Evolutionary conservation across 2,113 vertebrate genomes (phyloP).

Genomic region (Bambusicola thoracicus): DNA sequence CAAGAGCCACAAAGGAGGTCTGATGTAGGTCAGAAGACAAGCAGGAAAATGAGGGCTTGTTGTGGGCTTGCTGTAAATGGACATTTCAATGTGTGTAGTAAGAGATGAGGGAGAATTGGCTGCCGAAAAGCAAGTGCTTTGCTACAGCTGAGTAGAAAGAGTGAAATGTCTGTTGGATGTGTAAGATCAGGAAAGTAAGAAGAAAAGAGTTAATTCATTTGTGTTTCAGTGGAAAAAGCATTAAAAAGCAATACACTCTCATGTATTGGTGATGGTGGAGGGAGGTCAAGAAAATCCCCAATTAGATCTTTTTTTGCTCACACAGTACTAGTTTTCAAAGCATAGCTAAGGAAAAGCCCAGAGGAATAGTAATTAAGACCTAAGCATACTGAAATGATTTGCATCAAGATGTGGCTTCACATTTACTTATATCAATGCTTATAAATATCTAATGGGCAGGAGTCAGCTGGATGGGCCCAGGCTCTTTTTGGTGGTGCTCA

Average conservation of each 20-base stretch:
- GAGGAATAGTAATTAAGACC: background rate
- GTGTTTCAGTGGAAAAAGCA: background rate
- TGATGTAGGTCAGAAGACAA: background rate
- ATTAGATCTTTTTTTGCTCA: background rate
- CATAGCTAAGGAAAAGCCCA: background rate
- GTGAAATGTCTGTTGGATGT: background rate
- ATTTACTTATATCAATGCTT: background rate
- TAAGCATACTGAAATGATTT: background rate
- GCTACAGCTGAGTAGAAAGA: background rate
- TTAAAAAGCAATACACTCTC: background rate
- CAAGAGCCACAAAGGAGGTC: background rate
- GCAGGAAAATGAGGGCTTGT: background rate
- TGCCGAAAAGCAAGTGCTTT: background rate
- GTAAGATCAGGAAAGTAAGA: background rate
- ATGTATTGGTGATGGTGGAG: background rate
- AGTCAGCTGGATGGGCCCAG: too few species aligned
- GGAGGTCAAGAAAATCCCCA: background rate
- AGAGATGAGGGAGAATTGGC: background rate
- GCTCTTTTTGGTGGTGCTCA: too few species aligned
- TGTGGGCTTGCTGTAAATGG: background rate
- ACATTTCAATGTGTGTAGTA: accelerated
- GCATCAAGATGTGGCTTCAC: background rate
- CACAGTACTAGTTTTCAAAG: background rate
- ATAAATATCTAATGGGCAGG: too few species aligned
- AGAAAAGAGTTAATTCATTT: background rate